These are phyloP conservation scores for Hemibagrus wyckioides DNA, from an alignment of 2,113 vertebrate genomes.

Conservation along the genomic window DNA sequence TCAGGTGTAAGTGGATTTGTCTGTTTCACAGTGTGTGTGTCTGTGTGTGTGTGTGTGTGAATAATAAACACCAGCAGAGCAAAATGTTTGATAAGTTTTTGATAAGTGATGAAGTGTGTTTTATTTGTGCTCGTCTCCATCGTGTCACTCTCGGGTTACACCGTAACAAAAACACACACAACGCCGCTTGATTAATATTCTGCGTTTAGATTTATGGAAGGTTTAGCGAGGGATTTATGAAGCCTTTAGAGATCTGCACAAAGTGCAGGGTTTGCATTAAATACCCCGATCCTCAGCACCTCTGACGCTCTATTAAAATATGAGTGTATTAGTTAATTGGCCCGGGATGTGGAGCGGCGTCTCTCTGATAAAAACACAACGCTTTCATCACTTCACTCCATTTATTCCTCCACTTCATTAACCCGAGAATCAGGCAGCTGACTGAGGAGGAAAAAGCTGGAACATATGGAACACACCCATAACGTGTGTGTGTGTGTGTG, in stretches of 20 bases:
- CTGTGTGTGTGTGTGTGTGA: not conserved
- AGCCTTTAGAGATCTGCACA: constrained; percentile 44
- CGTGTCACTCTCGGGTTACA: constrained; percentile 4
- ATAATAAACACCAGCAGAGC: constrained; percentile 1
- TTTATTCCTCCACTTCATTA: constrained; percentile 51
- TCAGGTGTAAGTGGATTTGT: not conserved
- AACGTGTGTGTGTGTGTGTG: not conserved
- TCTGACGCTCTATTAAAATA: constrained; percentile 53
- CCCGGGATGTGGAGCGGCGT: constrained; percentile 37
- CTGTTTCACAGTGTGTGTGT: not conserved
- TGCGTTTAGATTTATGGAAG: constrained; percentile 50
- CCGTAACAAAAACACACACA: not conserved
- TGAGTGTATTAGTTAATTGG: constrained; percentile 55
- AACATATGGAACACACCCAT: not conserved
- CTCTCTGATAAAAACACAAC: constrained; percentile 41
- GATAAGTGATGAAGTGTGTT: not conserved
- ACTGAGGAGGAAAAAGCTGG: constrained; percentile 1
- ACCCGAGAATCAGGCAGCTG: constrained; percentile 25
- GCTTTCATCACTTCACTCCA: constrained; percentile 41
- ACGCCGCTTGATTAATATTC: constrained; percentile 47
- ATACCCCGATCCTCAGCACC: constrained; percentile 31
- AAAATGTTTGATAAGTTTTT: constrained; percentile 6
- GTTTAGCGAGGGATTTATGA: constrained; percentile 49
- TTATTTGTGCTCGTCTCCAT: constrained; percentile 21
- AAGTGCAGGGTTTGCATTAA: constrained; percentile 27